Evolutionary conservation across 2,113 vertebrate genomes (phyloP).

Genomic region (Tenrec ecaudatus): DNA sequence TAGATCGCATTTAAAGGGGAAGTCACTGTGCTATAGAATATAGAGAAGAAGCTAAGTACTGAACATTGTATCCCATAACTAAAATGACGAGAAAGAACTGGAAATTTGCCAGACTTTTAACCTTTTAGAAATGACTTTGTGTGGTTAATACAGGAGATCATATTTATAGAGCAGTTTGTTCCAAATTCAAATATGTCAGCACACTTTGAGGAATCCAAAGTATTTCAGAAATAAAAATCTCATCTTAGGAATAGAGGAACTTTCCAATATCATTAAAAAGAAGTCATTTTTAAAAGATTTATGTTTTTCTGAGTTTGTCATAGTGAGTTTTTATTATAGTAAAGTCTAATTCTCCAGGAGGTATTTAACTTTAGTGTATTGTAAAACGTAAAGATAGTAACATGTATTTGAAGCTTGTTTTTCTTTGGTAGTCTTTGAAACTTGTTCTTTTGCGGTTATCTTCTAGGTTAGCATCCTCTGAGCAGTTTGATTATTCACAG

Average conservation of each 20-base stretch:
- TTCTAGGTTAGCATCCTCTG: background rate
- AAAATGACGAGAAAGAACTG: constrained; percentile 53
- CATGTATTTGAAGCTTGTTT: background rate
- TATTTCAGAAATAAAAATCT: constrained; percentile 68
- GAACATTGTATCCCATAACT: constrained; percentile 38
- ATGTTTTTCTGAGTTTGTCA: constrained; percentile 30
- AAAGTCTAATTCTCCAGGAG: background rate
- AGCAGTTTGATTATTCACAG: constrained; percentile 5
- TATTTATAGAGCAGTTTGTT: constrained; percentile 56
- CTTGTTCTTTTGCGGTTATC: background rate
- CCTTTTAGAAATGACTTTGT: constrained; percentile 61
- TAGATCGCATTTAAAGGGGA: constrained; percentile 31
- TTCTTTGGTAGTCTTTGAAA: background rate
- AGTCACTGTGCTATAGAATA: background rate
- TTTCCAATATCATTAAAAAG: constrained; percentile 45
- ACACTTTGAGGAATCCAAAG: constrained; percentile 44
- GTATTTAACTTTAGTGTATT: constrained; percentile 19
- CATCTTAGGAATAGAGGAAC: constrained; percentile 32
- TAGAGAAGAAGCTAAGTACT: constrained; percentile 23
- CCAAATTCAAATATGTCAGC: constrained; percentile 47
- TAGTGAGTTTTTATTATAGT: background rate
- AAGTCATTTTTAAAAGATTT: constrained; percentile 31
- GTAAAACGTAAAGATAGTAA: constrained; percentile 12
- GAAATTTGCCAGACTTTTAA: constrained; percentile 51
- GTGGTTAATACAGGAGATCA: background rate